phyloP scores from a whole-genome alignment of 2,888 invertebrate genomes.

The Amphimallon solstitiale region DNA sequence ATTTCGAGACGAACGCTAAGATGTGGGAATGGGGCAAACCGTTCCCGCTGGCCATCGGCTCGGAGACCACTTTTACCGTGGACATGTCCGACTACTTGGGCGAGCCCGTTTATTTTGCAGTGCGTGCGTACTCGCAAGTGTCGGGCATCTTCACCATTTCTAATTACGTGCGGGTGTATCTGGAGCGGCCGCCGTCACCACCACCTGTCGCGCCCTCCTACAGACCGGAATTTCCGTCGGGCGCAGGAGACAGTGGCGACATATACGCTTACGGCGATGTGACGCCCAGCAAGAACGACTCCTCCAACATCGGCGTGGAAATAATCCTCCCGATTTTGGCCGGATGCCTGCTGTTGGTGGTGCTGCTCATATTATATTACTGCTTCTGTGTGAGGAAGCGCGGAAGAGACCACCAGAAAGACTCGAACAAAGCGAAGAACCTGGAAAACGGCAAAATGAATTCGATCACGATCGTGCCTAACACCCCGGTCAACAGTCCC shows the following conservation, averaged over 20 bases:
- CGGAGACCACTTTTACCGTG: conserved; percentile 65
- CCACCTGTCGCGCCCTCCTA: conserved; percentile 63
- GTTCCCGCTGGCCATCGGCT: conserved; percentile 65
- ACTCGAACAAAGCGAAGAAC: conserved; percentile 50
- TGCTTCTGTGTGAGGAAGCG: conserved; percentile 65
- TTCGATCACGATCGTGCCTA: conserved; percentile 64
- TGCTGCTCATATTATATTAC: conserved; percentile 63
- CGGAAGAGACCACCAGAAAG: conserved; percentile 50
- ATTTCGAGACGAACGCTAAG: conserved; percentile 62
- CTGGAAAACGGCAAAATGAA: conserved; percentile 60
- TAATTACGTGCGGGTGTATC: conserved; percentile 66
- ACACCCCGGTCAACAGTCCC: conserved; percentile 56
- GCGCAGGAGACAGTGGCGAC: conserved; percentile 59
- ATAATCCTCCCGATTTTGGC: conserved; percentile 65
- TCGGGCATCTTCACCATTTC: conserved; percentile 61
- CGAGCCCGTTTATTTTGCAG: conserved; percentile 66
- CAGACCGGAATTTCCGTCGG: conserved; percentile 53
- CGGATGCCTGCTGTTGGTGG: conserved; percentile 62
- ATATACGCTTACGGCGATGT: conserved; percentile 55
- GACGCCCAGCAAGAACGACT: conserved; percentile 60
- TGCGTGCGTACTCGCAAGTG: conserved; percentile 64
- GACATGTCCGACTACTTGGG: conserved; percentile 65
- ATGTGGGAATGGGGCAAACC: conserved; percentile 63
- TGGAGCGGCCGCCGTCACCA: conserved; percentile 66
- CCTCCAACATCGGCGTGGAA: conserved; percentile 62